Evolutionary conservation across 2,888 invertebrate species (phyloP), one percentile per base, ranked within the genome.

Genomic region (Unio pictorum): DNA sequence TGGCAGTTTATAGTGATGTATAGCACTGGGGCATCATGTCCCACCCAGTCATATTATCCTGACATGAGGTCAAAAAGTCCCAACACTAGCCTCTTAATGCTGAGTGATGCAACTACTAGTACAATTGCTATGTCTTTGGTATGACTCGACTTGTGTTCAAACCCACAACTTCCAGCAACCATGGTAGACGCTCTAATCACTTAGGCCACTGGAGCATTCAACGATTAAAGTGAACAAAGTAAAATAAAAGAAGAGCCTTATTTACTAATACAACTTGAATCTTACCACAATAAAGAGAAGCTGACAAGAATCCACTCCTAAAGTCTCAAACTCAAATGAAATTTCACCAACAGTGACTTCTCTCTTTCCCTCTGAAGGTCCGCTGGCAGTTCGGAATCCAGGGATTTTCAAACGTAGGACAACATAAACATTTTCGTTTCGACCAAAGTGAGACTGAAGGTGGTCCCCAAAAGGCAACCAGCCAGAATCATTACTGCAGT

Each of bases 251-350:
- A 20, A 11, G n/a, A 20, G 54, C 23, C 1, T 65, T 55, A n/a
- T 57, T 17, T 34, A 6, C 58, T 34, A 34, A 59, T 23, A 23
- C 17, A 30, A 26, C 60, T 26, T 23, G 15, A 59, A 57, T 79
- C 84, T 78, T 81, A 92, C 92, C 87, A 91, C 90, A 81, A 92
- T 90, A 74, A 93, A 91, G 59, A 92, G 89, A 55, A 93, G 88
- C 71, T 90, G 90, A 83, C 93, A 93, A 56, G 90, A 88, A 6
- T 77, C 76, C 0, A 84, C 80, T 83, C 93, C 93, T 23, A 86
- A 79, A n/a, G 91, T 88, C 74, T 92, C 91, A 84, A 93, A 92
- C 26, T 90, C 89, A 79, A 93, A 91, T 2, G 89, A 89, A 58
- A 93, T 81, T 17, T 90, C 85, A 1, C 91, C 92, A 17, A 92